Conservation (phyloP, 2,797 vertebrate genomes). For the Adelosebastes latens region DNA sequence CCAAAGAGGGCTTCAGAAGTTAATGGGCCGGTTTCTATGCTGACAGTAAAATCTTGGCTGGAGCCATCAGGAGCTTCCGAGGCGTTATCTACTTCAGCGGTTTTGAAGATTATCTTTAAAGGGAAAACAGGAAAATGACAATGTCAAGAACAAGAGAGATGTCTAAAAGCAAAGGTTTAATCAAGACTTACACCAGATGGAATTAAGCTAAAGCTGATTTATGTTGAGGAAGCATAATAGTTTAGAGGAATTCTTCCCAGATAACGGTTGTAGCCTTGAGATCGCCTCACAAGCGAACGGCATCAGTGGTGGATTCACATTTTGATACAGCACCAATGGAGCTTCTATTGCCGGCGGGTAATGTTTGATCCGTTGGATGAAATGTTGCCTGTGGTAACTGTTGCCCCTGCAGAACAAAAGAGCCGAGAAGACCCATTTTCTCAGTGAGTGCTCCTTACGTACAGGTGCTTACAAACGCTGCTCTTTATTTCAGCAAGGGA, state of each 20-base stretch:
- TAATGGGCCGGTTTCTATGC: conserved; percentile 80
- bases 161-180: conserved; percentile 80
- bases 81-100: conserved; percentile 75
- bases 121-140: conserved; percentile 73
- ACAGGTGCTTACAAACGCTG: conserved; percentile 58
- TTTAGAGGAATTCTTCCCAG: conserved; percentile 62
- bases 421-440: conserved; percentile 57
- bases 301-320: conserved; percentile 47
- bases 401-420: conserved; percentile 56
- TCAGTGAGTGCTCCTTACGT: conserved; percentile 31
- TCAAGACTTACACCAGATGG: conserved; percentile 74
- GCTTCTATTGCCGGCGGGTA: conserved; percentile 23
- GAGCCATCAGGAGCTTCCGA: conserved; percentile 66
- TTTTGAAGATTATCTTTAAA: conserved; percentile 80
- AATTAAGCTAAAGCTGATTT: conserved; percentile 82
- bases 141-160: conserved; percentile 76
- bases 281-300: conserved; percentile 53
- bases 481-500: conserved; percentile 55
- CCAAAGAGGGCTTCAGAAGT: conserved; percentile 81
- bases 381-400: conserved; percentile 41
- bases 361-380: conserved; percentile 53
- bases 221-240: conserved; percentile 59
- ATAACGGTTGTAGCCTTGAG: conserved; percentile 57
- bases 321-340: conserved; percentile 35
- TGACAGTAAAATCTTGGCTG: conserved; percentile 81